These are phyloP conservation scores for Drepana falcataria DNA, from an alignment of 2,888 invertebrate genomes.

Conservation along the genomic window DNA sequence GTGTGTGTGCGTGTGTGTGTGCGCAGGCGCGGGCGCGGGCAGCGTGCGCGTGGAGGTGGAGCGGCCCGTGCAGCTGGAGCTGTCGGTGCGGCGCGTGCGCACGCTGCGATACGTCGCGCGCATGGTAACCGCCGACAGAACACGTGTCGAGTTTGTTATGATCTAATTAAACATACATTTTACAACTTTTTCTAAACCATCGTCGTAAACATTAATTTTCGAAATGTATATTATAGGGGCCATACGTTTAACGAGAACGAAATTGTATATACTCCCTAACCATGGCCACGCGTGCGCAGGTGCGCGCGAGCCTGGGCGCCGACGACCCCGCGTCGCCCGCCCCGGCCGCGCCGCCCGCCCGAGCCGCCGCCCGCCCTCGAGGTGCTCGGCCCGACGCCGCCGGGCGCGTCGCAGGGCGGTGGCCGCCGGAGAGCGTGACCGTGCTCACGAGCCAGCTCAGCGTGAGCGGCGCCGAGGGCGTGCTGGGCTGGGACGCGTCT, in stretches of 20 bases:
- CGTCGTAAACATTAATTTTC: no score
- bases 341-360: not conserved
- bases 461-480: slow-evolving; percentile 37
- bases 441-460: slow-evolving; percentile 46
- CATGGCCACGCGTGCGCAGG: not conserved
- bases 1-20: not conserved
- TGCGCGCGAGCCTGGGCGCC: not conserved
- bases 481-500: slow-evolving; percentile 37
- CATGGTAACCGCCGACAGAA: not conserved
- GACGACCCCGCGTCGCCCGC: not conserved
- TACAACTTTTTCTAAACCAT: no score
- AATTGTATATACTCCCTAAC: no score
- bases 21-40: not conserved
- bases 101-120: not conserved
- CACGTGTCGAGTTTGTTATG: no score
- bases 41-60: not conserved
- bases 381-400: no score
- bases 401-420: slow-evolving; percentile 26
- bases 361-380: not conserved
- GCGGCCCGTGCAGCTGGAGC: not conserved
- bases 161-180: no score
- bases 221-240: no score
- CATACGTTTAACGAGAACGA: no score
- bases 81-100: not conserved
- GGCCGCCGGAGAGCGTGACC: slow-evolving; percentile 43